These are phyloP conservation scores for Poeciliopsis occidentalis DNA, from an alignment of 2,113 vertebrate species.

Conservation along the genomic window DNA sequence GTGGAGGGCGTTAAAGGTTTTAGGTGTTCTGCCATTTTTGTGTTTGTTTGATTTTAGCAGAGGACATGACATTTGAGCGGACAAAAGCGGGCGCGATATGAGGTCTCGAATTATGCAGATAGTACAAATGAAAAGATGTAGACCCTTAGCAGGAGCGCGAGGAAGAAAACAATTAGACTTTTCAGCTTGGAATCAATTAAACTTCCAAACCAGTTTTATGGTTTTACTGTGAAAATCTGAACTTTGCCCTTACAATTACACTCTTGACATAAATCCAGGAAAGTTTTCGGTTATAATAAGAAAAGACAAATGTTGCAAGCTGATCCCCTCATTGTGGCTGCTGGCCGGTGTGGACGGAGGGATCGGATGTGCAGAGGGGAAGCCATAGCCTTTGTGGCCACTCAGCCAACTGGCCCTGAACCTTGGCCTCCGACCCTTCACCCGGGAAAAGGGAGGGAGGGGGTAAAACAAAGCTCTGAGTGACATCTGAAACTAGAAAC, in stretches of 20 bases:
- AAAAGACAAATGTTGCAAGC: constrained; percentile 69
- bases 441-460: constrained; percentile 60
- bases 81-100: neutral
- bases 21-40: constrained; percentile 64
- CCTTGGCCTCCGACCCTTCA: constrained; percentile 82
- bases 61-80: neutral
- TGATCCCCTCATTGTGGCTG: constrained; percentile 61
- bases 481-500: constrained; percentile 82
- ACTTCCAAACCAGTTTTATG: constrained; percentile 25
- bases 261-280: constrained; percentile 44
- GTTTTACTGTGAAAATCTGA: constrained; percentile 42
- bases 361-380: constrained; percentile 76
- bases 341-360: constrained; percentile 63
- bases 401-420: constrained; percentile 82
- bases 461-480: constrained; percentile 81
- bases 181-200: constrained; percentile 43
- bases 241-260: constrained; percentile 40
- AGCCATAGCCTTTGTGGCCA: constrained; percentile 78
- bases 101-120: constrained; percentile 6
- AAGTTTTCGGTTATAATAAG: constrained; percentile 55
- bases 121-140: neutral
- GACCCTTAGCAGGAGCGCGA: constrained; percentile 8
- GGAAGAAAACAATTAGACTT: constrained; percentile 38
- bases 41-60: constrained; percentile 21
- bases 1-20: constrained; percentile 53